Conservation (phyloP, 2,797 vertebrate species). For the Paguma larvata region DNA sequence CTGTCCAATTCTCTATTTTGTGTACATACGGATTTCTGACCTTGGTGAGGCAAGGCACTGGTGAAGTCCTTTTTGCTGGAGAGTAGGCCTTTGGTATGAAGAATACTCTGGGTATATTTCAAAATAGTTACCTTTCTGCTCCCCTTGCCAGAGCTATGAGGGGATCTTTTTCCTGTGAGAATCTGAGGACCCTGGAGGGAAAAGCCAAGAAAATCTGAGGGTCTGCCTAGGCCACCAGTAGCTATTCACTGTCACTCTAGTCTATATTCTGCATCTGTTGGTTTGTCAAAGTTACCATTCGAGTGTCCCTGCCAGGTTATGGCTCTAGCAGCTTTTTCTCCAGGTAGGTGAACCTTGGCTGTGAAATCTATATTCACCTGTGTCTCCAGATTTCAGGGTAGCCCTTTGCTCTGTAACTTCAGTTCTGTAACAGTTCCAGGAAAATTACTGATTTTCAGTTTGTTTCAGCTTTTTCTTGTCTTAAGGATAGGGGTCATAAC, state of each 20-base stretch:
- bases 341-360: background rate
- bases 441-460: background rate
- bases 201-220: background rate
- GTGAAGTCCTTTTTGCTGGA: background rate
- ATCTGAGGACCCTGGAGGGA: background rate
- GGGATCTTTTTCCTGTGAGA: background rate
- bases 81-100: background rate
- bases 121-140: background rate
- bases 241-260: background rate
- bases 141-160: background rate
- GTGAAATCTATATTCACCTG: background rate
- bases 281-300: background rate
- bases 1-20: background rate
- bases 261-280: background rate
- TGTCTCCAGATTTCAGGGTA: background rate
- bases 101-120: background rate
- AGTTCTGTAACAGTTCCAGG: background rate
- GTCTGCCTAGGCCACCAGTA: background rate
- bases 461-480: background rate
- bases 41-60: background rate
- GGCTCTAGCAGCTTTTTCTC: background rate
- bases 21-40: background rate
- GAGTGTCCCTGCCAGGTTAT: background rate
- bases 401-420: background rate
- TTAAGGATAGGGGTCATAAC: background rate